Base-by-base conservation (phyloP, 2,888 invertebrate species). In the Cerastis leucographa region DNA sequence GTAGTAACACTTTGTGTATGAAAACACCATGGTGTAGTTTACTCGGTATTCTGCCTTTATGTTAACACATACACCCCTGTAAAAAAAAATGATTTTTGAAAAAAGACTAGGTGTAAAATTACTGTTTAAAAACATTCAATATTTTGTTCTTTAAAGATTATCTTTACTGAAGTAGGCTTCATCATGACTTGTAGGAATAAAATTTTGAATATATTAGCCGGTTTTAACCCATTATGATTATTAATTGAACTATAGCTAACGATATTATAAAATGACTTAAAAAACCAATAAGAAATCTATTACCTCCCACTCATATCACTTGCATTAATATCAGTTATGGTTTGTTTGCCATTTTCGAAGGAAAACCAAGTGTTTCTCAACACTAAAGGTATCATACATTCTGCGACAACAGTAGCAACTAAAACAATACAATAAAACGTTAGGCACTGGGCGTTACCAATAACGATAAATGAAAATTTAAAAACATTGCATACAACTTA, bases 331-430 rank as follows among this genome's bases (percentile, higher is more conserved):
- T 98, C 98, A 0, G 99, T 99, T 67, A 98, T 97, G 0, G 98
- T 98, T 89, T 98, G 98, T 89, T 97, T 97, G 17, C 98, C 98
- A 95, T 97, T 98, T 97, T 99, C 99, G 97, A 98, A 98, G 5
- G 99, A 99, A 94, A 99, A 99, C 99, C 99, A 99, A 51, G 98
- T 97, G 79, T 99, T 99, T 89, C 98, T 97, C 69, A 99, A 94
- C 66, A 98, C 97, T 83, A 97, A 91, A 46, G 99, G 99, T 91
- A 99, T 98, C 44, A 97, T 97, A 92, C 99, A 99, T 78, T 97
- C 97, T 2, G 94, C 91, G 77, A 92, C 90, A 85, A 93, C 92
- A 75, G 89, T 87, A 61, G 91, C 87, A 76, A 93, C 96, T 96
- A 91, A 78, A 94, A 88, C 80, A 86, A 81, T 64, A 75, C 67